Percentiles rank a stretch among this genome's conserved stretches.
These are phyloP conservation scores for Origma solitaria DNA, from an alignment of 2,113 vertebrate genomes.

Conservation along the genomic window DNA sequence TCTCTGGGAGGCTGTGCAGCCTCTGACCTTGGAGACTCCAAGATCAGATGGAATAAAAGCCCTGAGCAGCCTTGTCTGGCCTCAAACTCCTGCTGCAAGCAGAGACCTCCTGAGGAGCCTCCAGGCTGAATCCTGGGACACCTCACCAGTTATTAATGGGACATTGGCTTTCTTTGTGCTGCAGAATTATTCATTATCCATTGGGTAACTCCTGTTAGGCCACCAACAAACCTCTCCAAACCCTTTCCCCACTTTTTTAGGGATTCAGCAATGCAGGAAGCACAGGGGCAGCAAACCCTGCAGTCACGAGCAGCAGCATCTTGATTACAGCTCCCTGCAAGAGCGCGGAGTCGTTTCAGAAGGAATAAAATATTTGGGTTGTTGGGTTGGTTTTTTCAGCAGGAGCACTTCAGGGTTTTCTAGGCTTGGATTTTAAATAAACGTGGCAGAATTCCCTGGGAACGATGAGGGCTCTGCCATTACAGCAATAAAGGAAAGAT, in stretches of 20 bases:
- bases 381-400: not conserved
- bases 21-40: not conserved
- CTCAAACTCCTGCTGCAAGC: not conserved
- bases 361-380: not conserved
- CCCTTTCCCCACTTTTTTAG: not conserved
- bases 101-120: not conserved
- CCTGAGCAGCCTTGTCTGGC: not conserved
- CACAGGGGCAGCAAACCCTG: not conserved
- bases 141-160: rapidly evolving
- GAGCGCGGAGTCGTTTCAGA: rapidly evolving
- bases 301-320: not conserved
- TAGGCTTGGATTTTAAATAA: not conserved
- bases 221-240: not conserved
- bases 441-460: not conserved
- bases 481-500: not conserved
- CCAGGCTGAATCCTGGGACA: not conserved
- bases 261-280: not conserved
- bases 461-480: not conserved
- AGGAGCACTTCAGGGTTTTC: not conserved
- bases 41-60: not conserved
- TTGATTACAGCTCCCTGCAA: not conserved
- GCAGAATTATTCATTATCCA: not conserved
- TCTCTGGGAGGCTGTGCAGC: not conserved
- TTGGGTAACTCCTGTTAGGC: not conserved
- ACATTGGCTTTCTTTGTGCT: not conserved